Conservation (phyloP, 1,140 invertebrate genomes). For the Saccostrea cuccullata region DNA sequence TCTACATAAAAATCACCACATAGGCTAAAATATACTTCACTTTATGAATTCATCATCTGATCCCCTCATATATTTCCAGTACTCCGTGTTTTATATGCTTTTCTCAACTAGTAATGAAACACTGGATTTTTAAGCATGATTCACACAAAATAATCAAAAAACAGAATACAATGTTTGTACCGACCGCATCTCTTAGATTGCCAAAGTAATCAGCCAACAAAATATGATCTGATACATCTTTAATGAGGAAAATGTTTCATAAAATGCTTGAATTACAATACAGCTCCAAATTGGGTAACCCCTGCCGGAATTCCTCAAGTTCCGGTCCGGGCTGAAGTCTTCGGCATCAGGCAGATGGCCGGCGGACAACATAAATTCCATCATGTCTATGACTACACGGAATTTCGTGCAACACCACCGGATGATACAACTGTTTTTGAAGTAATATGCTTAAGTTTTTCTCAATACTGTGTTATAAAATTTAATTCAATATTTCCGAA, state of each 20-base stretch:
- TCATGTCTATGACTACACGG: conserved; percentile 53
- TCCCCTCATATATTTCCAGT: too few species aligned
- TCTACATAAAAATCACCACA: too few species aligned
- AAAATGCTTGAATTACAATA: too few species aligned
- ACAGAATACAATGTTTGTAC: too few species aligned
- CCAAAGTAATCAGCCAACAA: neutral
- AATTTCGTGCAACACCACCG: conserved; percentile 42
- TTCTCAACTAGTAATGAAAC: too few species aligned
- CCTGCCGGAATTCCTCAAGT: conserved; percentile 49
- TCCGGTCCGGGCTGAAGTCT: conserved; percentile 48
- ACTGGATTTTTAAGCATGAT: too few species aligned
- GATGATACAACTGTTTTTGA: conserved; percentile 48
- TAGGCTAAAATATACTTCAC: too few species aligned
- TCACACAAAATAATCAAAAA: too few species aligned
- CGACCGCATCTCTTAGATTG: neutral
- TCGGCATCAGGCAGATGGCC: neutral
- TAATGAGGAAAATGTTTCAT: too few species aligned
- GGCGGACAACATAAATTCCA: conserved; percentile 34
- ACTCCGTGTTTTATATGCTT: too few species aligned
- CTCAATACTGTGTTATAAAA: neutral
- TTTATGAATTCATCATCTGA: too few species aligned
- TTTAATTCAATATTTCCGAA: neutral
- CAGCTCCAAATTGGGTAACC: conserved; percentile 38
- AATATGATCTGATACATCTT: too few species aligned
- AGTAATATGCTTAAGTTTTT: conserved; percentile 34